Base-by-base conservation (phyloP, 2,113 vertebrate genomes). In the Macquaria ambigua region DNA sequence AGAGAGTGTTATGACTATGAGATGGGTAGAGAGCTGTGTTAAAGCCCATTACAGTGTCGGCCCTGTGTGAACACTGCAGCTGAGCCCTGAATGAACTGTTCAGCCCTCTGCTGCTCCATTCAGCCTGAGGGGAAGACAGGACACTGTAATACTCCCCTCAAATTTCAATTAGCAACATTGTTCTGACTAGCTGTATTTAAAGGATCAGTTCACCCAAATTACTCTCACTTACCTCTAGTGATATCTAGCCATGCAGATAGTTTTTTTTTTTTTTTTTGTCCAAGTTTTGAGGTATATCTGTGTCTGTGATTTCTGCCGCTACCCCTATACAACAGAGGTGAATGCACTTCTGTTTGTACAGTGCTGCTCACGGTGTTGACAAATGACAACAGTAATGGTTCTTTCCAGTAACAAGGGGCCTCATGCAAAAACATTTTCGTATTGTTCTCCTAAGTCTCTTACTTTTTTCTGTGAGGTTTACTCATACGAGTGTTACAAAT, bases 31-130 rank as follows among this genome's bases (percentile, higher is more conserved):
- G 88, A 82, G 79, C 81, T 80, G 68, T 76, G 86, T 89, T 90
- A 87, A 91, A 87, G 82, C 82, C 81, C 84, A 62, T 90, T 88
- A 83, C 70, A 25, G 58, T n/a, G 73, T 77, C 28, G 6, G 79
- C 53, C 68, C 79, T 48, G 48, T 82, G 63, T 83, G 82, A 75
- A 83, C 82, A 41, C 58, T 31, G 64, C 77, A 74, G 58, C 64
- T 63, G 81, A 84, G 80, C 63, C 79, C 67, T 25, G n/a, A 68
- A 70, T 71, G 72, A 59, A 23, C 63, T 7, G 20, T 63, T 86
- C 52, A 87, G 50, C 53, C 50, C 48, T 71, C 41, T 2, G 59
- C 52, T 72, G 82, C 74, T 58, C n/a, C 34, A 48, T 56, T 86
- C 61, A 69, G 73, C 55, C 69, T 20, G 41, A 48, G 62, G 20